Base-by-base conservation (phyloP, 2,113 vertebrate genomes). In the Caretta caretta region DNA sequence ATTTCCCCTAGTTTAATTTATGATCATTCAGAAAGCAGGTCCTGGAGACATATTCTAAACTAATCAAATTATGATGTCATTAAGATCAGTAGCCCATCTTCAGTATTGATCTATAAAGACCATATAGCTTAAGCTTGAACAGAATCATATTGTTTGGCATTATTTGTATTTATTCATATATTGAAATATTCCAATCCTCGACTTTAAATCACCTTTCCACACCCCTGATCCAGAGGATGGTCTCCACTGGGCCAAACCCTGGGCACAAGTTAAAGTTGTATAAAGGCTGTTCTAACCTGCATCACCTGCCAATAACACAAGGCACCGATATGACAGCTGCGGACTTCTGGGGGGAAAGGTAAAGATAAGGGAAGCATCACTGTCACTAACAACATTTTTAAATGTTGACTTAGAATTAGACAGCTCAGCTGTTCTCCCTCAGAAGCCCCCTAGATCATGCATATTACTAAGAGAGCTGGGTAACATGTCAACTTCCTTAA, bases 301-400 rank as follows among this genome's bases (percentile, higher is more conserved):
- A 42, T 22, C 0, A 0, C 1, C 2, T 29, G 80, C 89, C 29
- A 4, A 1, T n/a, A 42, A 13, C 62, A n/a, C 0, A 2, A 78
- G 12, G 46, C 8, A 2, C 49, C 49, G 8, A 4, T 83, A 87
- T 57, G 5, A 49, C 5, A 6, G 13, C 1, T 11, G 5, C 17
- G 0, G 49, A 83, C 46, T 59, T 6, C 29, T 51, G 24, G 10
- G 81, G 82, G 29, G 6, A 57, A 83, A 14, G 2, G 31, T 12
- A 5, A 10, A 22, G 9, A 80, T 35, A 84, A 3, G n/a, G 5
- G 62, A 69, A 69, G 35, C 16, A n/a, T 69, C 17, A 53, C 9
- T 29, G 12, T 25, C 3, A 20, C 0, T 12, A 83, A 49, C 35
- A 24, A 4, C 13, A 27, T 6, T 31, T 90, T 86, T 16, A 59